Base-by-base conservation (phyloP, 2,113 vertebrate genomes). In the Heterotilapia buettikoferi region DNA sequence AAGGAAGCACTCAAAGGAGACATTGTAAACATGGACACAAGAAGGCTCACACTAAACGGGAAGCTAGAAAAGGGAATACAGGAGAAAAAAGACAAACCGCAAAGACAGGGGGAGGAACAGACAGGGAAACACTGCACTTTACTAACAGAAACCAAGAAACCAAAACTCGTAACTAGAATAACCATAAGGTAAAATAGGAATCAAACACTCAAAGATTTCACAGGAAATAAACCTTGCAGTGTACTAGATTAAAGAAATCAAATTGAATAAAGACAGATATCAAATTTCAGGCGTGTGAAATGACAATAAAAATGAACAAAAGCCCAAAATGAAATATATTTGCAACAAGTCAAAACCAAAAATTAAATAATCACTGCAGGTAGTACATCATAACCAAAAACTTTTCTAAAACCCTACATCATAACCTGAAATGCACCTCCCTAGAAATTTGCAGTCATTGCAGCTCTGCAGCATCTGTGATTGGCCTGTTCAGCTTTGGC, bases 401-500 rank as follows among this genome's bases (percentile, higher is more conserved):
- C 36, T 0, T 13, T 68, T 40, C 63, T 14, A 5, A 43, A 40
- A 71, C 11, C 7, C 63, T 40, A 24, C 36, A 40, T 38, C 1
- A 68, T 68, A 68, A 68, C 3, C 63, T 68, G 36, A 68, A 21
- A 38, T 14, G 11, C 36, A 40, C 63, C 63, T 2, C 0, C 36
- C 19, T 14, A 24, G 33, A 68, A 40, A 68, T 40, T 0, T 68
- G 12, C 6, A 9, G 12, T 63, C 18, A 36, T 6, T 7, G 61
- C 61, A 66, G 18, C 31, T 36, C 61, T 1, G 18, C 31, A 36
- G 31, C 18, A 38, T 66, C 31, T 38, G 31, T 66, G 61, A n/a
- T 36, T 66, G 31, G 0, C 0, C 4, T n/a, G 61, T 66, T 38
- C 6, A 38, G 61, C 9, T 19, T 33, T 2, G 16, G 6, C 6